These are phyloP conservation scores for Dolichallabes microphthalmus DNA, from an alignment of 2,113 vertebrate genomes.

Conservation along the genomic window DNA sequence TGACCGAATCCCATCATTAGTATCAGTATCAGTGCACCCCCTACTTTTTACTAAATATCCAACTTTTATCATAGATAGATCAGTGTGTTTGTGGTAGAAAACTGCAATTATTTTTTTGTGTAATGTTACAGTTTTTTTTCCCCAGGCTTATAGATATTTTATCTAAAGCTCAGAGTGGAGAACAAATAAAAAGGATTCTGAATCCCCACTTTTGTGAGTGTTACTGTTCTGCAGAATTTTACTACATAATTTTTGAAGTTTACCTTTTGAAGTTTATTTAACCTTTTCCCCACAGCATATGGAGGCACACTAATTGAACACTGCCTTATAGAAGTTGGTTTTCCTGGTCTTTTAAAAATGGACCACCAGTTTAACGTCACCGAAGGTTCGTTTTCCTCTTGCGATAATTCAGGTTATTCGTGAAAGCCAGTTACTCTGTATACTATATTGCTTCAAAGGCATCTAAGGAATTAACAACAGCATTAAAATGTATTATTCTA, in stretches of 20 bases:
- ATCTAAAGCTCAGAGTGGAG: slow-evolving; percentile 76
- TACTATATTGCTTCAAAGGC: background rate
- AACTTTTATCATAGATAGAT: background rate
- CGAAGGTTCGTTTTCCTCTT: slow-evolving; percentile 60
- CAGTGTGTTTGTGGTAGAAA: background rate
- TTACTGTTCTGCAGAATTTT: background rate
- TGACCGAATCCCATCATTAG: too few species aligned
- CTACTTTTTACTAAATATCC: background rate
- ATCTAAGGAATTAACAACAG: background rate
- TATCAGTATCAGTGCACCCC: too few species aligned
- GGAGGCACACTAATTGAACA: slow-evolving; percentile 93
- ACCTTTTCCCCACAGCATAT: slow-evolving; percentile 74
- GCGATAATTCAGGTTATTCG: background rate
- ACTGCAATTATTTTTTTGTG: background rate
- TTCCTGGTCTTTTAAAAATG: slow-evolving; percentile 78
- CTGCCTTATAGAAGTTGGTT: slow-evolving; percentile 85
- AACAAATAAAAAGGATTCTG: slow-evolving; percentile 87
- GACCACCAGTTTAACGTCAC: slow-evolving; percentile 74
- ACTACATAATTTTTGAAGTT: background rate
- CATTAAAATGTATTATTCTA: slow-evolving; percentile 3
- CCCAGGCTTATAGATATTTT: slow-evolving; percentile 85
- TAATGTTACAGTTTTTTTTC: background rate
- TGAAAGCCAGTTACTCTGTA: background rate
- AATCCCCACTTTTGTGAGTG: slow-evolving; percentile 92
- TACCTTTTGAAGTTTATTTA: background rate